A percentile compares a stretch with the other conserved stretches of the same genome.
These are phyloP conservation scores for Acridotheres tristis DNA, from an alignment of 2,797 vertebrate species.

Conservation along the genomic window DNA sequence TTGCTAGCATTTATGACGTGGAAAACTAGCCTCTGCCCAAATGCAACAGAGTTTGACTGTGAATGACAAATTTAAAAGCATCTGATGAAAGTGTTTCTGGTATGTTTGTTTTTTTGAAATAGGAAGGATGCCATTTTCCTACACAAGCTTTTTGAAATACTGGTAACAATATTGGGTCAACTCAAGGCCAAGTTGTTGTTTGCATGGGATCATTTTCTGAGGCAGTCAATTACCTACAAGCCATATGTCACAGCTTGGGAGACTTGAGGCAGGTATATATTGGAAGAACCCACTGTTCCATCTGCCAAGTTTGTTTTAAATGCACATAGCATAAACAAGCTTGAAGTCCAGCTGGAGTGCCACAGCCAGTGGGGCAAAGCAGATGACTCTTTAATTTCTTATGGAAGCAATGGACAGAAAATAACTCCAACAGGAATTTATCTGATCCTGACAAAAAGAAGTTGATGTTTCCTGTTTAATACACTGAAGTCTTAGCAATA, in stretches of 20 bases:
- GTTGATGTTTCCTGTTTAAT: background rate
- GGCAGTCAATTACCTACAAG: background rate
- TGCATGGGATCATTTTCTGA: background rate
- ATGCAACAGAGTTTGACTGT: background rate
- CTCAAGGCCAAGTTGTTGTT: background rate
- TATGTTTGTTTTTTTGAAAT: background rate
- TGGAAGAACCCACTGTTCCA: background rate
- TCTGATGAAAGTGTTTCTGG: background rate
- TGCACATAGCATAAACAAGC: background rate
- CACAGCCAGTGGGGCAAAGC: background rate
- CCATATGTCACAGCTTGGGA: background rate
- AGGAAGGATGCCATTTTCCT: background rate
- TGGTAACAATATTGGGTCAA: background rate
- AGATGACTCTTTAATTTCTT: background rate
- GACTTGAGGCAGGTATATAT: background rate
- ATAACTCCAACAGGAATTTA: background rate
- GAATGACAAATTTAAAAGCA: background rate
- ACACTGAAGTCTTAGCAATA: background rate
- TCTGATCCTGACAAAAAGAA: background rate
- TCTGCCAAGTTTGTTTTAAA: slow-evolving; percentile 32
- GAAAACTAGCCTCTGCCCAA: background rate
- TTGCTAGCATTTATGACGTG: background rate
- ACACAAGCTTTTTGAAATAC: background rate
- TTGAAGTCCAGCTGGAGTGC: background rate
- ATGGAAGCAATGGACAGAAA: background rate